Conservation (phyloP, 2,113 vertebrate genomes). For the Megaceryle maxima region DNA sequence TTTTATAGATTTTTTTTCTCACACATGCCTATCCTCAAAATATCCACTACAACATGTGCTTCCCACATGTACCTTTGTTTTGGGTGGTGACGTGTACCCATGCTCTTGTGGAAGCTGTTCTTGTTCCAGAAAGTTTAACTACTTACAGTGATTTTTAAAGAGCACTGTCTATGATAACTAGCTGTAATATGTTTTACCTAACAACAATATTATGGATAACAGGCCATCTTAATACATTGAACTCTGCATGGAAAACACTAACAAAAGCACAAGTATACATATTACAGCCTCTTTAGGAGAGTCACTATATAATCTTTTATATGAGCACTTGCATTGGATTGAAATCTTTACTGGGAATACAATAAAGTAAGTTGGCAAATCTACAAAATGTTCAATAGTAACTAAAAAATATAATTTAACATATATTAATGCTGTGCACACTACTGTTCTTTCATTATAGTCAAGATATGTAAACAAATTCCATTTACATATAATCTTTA, state of each 20-base stretch:
- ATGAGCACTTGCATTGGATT: not conserved
- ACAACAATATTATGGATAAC: not conserved
- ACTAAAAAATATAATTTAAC: not conserved
- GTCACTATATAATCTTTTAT: not conserved
- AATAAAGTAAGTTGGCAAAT: not conserved
- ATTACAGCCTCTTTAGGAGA: not conserved
- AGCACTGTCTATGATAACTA: not conserved
- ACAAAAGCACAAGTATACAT: not conserved
- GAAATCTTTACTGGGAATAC: not conserved
- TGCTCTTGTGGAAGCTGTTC: not conserved
- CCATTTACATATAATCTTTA: not conserved
- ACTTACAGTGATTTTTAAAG: not conserved
- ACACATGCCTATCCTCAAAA: not conserved
- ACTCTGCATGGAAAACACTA: not conserved
- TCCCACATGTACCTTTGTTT: not conserved
- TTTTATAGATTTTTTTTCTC: not conserved
- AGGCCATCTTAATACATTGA: not conserved
- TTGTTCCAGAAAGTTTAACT: not conserved
- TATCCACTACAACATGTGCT: not conserved
- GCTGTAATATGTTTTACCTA: not conserved
- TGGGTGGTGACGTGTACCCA: not conserved
- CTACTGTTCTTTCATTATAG: not conserved
- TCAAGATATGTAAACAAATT: not conserved
- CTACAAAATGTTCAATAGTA: not conserved
- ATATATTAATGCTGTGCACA: not conserved